Evolutionary conservation across 2,113 vertebrate species (phyloP).

Genomic region (Hemicordylus capensis): DNA sequence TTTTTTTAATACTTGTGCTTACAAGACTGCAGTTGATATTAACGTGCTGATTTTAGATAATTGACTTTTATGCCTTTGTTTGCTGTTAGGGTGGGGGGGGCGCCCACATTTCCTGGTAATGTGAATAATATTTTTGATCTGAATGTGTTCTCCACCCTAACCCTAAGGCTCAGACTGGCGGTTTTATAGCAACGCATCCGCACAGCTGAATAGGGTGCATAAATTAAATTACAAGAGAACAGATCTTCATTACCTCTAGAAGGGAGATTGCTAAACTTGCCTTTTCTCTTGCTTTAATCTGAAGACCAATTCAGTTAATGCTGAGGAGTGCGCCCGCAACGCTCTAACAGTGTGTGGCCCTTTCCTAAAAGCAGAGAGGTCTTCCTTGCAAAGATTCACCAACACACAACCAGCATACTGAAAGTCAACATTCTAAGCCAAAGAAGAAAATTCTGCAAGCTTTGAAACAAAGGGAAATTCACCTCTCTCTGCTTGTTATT

Average conservation of each 20-base stretch:
- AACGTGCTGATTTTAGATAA: constrained; percentile 6
- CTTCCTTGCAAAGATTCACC: not conserved
- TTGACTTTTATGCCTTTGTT: constrained; percentile 50
- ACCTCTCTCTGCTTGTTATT: not conserved
- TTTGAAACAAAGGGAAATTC: not conserved
- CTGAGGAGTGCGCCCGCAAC: too few relatives aligned
- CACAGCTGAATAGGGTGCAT: constrained; percentile 59
- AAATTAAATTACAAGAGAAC: constrained; percentile 57
- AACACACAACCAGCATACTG: not conserved
- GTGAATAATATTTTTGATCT: constrained; percentile 52
- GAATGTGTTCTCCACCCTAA: constrained; percentile 27
- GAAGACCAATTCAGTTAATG: not conserved
- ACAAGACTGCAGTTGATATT: constrained; percentile 3
- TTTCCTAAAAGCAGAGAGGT: not conserved
- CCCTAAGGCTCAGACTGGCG: constrained; percentile 11
- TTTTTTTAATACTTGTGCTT: constrained; percentile 19
- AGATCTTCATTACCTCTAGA: constrained; percentile 42
- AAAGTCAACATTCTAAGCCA: not conserved
- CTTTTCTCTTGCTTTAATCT: too few relatives aligned
- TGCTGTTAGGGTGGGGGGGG: not conserved
- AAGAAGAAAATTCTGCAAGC: not conserved
- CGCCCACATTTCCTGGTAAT: constrained; percentile 64
- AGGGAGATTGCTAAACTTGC: constrained; percentile 49
- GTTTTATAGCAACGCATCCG: constrained; percentile 8
- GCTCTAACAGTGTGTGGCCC: not conserved